Evolutionary conservation across 2,113 vertebrate species (phyloP).

Genomic region (Chaetorhynchus papuensis): DNA sequence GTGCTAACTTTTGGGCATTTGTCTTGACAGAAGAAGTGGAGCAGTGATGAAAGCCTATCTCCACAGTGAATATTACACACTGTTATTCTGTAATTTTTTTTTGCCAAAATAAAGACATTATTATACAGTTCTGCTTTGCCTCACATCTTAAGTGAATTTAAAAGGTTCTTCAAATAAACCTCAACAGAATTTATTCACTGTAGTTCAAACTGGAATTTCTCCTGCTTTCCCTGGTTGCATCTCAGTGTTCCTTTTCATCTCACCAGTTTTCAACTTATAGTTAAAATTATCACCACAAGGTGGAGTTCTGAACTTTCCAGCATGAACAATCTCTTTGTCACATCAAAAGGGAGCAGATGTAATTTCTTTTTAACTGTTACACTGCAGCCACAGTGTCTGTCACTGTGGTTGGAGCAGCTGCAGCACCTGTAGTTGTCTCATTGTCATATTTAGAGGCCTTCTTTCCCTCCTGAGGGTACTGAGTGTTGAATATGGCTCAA

Average conservation of each 20-base stretch:
- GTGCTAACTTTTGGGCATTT: neutral
- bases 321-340: neutral
- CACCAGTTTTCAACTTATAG: neutral
- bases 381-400: neutral
- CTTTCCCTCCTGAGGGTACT: neutral
- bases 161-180: neutral
- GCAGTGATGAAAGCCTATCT: neutral
- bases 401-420: neutral
- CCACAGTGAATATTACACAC: neutral
- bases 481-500: neutral
- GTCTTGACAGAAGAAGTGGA: neutral
- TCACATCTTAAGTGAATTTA: neutral
- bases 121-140: neutral
- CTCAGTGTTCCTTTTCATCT: neutral
- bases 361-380: neutral
- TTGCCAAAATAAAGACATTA: neutral
- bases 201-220: neutral
- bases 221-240: neutral
- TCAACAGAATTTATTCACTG: neutral
- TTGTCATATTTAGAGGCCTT: neutral
- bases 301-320: constrained; percentile 52
- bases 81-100: neutral
- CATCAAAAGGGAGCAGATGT: neutral
- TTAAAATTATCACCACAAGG: constrained; percentile 52
- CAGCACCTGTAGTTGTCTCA: neutral